phyloP scores from a whole-genome alignment of 1,140 invertebrate species.

The Drosophila ambigua region DNA sequence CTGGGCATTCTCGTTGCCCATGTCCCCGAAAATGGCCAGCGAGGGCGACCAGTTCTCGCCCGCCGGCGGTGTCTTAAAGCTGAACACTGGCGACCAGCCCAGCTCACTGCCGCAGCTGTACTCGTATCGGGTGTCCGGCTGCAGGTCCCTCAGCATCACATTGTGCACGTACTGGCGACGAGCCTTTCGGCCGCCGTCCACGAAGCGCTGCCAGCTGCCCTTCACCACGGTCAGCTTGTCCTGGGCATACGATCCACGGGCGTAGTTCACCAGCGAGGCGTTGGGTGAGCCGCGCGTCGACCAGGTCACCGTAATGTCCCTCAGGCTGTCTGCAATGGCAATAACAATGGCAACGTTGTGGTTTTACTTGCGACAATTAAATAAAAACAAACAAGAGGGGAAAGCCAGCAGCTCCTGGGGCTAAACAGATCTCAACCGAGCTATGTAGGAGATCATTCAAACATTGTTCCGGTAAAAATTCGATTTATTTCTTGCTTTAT shows the following conservation, averaged over 20 bases:
- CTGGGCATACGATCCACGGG: slow-evolving; percentile 86
- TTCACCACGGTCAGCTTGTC: slow-evolving; percentile 85
- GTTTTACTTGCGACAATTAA: background rate
- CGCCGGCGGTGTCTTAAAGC: slow-evolving; percentile 88
- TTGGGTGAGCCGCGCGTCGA: slow-evolving; percentile 91
- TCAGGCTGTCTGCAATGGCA: slow-evolving; percentile 85
- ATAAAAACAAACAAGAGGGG: too few species aligned
- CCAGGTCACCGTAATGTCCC: slow-evolving; percentile 95
- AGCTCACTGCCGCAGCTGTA: slow-evolving; percentile 92
- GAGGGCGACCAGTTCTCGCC: slow-evolving; percentile 90
- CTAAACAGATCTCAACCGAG: too few species aligned
- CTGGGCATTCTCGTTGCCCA: slow-evolving; percentile 95
- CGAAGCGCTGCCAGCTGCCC: slow-evolving; percentile 87
- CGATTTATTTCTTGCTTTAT: too few species aligned
- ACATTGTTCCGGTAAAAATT: too few species aligned
- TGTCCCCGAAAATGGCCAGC: slow-evolving; percentile 94
- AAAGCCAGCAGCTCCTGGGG: too few species aligned
- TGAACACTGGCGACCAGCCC: slow-evolving; percentile 92
- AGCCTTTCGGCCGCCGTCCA: slow-evolving; percentile 89
- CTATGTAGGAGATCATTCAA: too few species aligned
- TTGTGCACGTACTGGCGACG: slow-evolving; percentile 92
- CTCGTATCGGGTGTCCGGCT: slow-evolving; percentile 87
- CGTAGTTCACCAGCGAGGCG: slow-evolving; percentile 91
- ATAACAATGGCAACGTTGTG: background rate
- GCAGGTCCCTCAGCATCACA: slow-evolving; percentile 86